A percentile compares a stretch with the other conserved stretches of the same genome.
Evolutionary conservation across 2,113 vertebrate species (phyloP).

Genomic region (Amblyornis subalaris): DNA sequence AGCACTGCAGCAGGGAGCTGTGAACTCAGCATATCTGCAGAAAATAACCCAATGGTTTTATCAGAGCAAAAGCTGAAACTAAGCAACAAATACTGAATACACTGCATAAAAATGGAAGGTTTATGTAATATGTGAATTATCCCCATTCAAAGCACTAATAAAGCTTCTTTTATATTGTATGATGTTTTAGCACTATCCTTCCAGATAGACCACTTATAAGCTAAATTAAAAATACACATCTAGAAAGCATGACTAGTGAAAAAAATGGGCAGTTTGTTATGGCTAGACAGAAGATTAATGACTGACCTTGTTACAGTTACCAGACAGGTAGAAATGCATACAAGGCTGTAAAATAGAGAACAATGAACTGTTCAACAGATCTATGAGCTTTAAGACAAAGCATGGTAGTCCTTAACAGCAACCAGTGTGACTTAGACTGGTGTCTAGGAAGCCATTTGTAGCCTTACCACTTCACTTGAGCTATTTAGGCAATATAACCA

Average conservation of each 20-base stretch:
- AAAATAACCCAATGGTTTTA: not conserved
- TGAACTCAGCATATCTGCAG: not conserved
- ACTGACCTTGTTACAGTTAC: not conserved
- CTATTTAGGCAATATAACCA: not conserved
- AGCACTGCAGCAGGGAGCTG: not conserved
- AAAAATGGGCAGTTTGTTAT: not conserved
- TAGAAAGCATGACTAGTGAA: not conserved
- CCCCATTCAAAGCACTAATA: not conserved
- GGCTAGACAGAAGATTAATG: not conserved
- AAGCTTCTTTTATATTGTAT: not conserved
- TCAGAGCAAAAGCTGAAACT: not conserved
- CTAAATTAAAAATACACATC: not conserved
- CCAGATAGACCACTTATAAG: not conserved
- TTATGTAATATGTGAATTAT: not conserved
- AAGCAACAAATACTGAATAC: not conserved
- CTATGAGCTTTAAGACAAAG: not conserved
- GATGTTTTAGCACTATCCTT: not conserved
- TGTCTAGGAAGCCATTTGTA: not conserved
- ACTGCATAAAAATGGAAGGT: not conserved
- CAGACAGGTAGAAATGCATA: not conserved
- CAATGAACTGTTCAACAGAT: not conserved
- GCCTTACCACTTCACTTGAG: not conserved
- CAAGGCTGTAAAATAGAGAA: not conserved
- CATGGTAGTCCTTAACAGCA: not conserved
- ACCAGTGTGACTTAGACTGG: not conserved